Evolutionary conservation across 2,797 vertebrate genomes (phyloP), one percentile per base, ranked within the genome.

Genomic region (Molossus molossus): DNA sequence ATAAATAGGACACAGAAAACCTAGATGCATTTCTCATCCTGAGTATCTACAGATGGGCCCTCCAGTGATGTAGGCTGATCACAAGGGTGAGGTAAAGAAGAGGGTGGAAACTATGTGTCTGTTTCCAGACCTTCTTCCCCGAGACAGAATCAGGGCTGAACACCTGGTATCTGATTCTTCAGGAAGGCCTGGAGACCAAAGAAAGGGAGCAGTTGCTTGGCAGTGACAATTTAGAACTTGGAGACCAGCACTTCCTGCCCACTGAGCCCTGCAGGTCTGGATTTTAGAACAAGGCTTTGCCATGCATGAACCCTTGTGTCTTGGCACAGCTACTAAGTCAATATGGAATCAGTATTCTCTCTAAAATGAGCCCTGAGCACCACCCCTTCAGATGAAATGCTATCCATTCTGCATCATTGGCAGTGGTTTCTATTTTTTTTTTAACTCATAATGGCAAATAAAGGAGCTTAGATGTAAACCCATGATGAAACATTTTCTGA

Each of bases 141-240:
- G 60, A 84, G n/a, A 9, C 23, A 62, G 29, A 23, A 53, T n/a
- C 25, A 20, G 6, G 29, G 9, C 12, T 67, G 20, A 13, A 5
- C 9, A 62, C 1, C 5, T 67, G 60, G 15, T 72, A 3, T 87
- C 13, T 72, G 65, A 76, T 15, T 77, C n/a, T 83, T 95, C 6
- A 87, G 58, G 10, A 53, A 75, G 48, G 21, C 55, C 33, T 93
- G 15, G 67, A 83, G 3, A 6, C 45, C 29, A 86, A 69, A 11
- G 0, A 20, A 8, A 81, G 4, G 13, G n/a, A 79, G 55, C 1
- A 9, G 3, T 12, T 57, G 9, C 0, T 55, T 17, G 3, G 15
- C 21, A 45, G 53, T 48, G 21, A 82, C 3, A 20, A 13, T 3
- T 4, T 21, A 76, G 50, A 86, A 48, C 11, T 67, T 60, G 40